Base-by-base conservation (phyloP, 2,888 invertebrate genomes). In the Tupiocoris notatus region DNA sequence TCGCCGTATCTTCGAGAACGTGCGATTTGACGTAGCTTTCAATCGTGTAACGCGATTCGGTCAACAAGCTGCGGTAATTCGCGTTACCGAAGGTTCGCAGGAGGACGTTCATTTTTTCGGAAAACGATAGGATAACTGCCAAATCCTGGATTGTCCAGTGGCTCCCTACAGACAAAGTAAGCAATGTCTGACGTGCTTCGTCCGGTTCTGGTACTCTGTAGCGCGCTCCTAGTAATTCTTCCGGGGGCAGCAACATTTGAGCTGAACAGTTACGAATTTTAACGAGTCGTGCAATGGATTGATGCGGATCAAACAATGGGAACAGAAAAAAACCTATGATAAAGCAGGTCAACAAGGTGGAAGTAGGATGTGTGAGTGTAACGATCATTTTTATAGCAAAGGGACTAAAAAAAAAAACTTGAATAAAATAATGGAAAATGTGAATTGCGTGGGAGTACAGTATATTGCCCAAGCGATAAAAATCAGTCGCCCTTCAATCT, bases 81-180 rank as follows among this genome's bases (percentile, higher is more conserved):
- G 23, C 25, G 18, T 70, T 58, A 0, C 70, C 70, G n/a, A 58
- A 58, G n/a, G 23, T n/a, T 16, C 70, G 21, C 17, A 70, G 58
- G 9, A 70, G 61, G 18, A 70, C 75, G 57, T 76, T 76, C 3
- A 77, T 16, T 57, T 77, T 77, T 61, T 77, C 77, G 6, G 75
- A 57, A 56, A 75, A 77, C n/a, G 66, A 67, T 57, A 77, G 57
- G 22, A 76, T 22, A 22, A 68, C 22, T 0, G 74, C 68, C 66
- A 78, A 56, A 63, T 78, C 64, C 39, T 24, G 24, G 2, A 78
- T 63, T 21, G 62, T 70, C 78, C 78, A 78, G 20, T 75, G 75
- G 17, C 61, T 56, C 1, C 78, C 78, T 1, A 56, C n/a, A 24
- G 63, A 39, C n/a, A 78, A 70, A 21, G 23, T 54, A 16, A 78